Conservation (phyloP, 2,113 vertebrate species). For the Aleadryas rufinucha region DNA sequence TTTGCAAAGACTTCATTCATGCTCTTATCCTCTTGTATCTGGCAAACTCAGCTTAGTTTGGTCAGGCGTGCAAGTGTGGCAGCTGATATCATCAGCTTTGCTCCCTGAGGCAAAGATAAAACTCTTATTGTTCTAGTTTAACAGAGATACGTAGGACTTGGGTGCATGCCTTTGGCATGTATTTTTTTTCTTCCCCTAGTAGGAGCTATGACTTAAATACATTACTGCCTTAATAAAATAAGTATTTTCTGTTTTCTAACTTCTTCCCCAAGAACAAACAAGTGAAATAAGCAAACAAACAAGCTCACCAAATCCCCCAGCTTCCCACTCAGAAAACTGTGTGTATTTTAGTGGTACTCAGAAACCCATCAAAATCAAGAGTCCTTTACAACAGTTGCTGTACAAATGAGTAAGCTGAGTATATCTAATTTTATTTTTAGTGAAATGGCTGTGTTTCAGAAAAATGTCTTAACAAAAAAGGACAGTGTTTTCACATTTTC, state of each 20-base stretch:
- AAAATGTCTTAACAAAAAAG: not conserved
- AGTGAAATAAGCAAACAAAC: not conserved
- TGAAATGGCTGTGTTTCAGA: not conserved
- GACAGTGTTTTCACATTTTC: not conserved
- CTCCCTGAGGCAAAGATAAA: not conserved
- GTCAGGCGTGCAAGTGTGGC: not conserved
- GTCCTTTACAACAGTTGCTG: not conserved
- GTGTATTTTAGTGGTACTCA: not conserved
- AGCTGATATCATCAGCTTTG: not conserved
- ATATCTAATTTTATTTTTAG: not conserved
- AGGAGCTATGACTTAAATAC: not conserved
- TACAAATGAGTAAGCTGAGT: not conserved
- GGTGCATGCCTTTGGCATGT: not conserved
- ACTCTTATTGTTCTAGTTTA: not conserved
- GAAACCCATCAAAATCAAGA: not conserved
- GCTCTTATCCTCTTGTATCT: not conserved
- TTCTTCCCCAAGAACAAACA: not conserved
- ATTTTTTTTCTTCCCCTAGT: not conserved
- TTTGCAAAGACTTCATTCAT: not conserved
- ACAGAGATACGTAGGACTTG: not conserved
- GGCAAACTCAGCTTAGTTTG: slow-evolving; percentile 23
- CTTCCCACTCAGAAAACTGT: not conserved
- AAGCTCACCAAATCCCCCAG: not conserved
- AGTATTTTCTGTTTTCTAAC: not conserved
- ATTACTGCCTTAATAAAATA: not conserved